Base-by-base conservation (phyloP, 2,888 invertebrate species). In the Apamea monoglypha region DNA sequence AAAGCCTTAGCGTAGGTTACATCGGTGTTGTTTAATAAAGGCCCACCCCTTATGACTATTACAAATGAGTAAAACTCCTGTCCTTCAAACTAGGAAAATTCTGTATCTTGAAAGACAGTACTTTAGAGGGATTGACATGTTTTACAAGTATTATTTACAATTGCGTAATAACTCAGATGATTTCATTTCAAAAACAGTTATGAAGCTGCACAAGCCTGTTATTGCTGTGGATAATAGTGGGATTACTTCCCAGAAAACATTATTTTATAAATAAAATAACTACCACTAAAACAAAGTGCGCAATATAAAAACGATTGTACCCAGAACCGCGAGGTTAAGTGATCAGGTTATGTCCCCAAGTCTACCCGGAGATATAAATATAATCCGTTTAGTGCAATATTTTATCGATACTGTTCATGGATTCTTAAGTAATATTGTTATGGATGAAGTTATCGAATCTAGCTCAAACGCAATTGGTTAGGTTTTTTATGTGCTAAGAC, bases 401-500 rank as follows among this genome's bases (percentile, higher is more conserved):
- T 70, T 74, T 70, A 59, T 66, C 64, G 69, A 82, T 70, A 81
- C 2, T 14, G 69, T 70, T 76, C 29, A 32, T 50, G 40, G 47
- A 64, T 47, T 67, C 18, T 2, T 50, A 61, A 21, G 56, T 69
- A 69, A 75, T 18, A 14, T 14, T 56, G n/a, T 64, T 69, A 69
- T 1, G 36, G 56, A 50, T 36, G 10, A 36, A 40, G 40, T 61
- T 53, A 53, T 73, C 18, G 29, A 72, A 56, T 29, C 72, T 3
- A 56, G 40, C 7, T 44, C 40, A 73, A 32, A 29, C 21, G 10
- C 14, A 29, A 50, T 71, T 50, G 16, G 21, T 36, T 36, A 2
- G 47, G 0, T 25, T 70, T 70, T 32, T 70, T 70, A 8, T 50
- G 29, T 50, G 50, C 2, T 61, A 61, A 61, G 59, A 61, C 16